Conservation (phyloP, 2,797 vertebrate genomes). For the Synaphobranchus kaupii region DNA sequence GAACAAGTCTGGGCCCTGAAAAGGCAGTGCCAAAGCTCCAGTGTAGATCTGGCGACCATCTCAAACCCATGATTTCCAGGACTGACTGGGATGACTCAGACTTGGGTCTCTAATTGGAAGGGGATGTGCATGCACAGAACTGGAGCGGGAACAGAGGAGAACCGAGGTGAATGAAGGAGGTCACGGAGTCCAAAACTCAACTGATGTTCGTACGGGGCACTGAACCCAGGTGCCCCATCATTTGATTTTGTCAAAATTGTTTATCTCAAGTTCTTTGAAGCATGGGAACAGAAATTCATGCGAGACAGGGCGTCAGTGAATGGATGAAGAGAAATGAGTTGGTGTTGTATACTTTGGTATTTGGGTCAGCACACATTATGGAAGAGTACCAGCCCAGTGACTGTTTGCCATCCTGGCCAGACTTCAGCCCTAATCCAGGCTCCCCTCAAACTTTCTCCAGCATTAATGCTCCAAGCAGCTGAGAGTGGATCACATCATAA, state of each 20-base stretch:
- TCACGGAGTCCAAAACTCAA: neutral
- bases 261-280: neutral
- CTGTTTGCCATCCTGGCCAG: neutral
- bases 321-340: neutral
- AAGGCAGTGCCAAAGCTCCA: neutral
- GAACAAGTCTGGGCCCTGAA: neutral
- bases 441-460: constrained; percentile 15
- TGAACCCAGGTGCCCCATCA: neutral
- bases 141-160: neutral
- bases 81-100: neutral
- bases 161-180: neutral
- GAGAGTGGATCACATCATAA: constrained; percentile 28
- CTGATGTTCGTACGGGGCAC: neutral
- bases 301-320: neutral
- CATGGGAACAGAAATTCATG: neutral
- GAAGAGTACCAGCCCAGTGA: neutral
- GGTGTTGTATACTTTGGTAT: constrained; percentile 4
- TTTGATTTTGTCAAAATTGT: neutral
- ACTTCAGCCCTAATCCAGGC: constrained; percentile 21
- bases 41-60: neutral
- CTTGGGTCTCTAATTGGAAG: neutral
- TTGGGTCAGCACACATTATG: constrained; percentile 18
- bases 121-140: neutral
- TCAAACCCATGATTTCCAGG: neutral
- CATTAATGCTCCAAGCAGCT: constrained; percentile 29